Base-by-base conservation (phyloP, 2,797 vertebrate genomes). In the Esox lucius region DNA sequence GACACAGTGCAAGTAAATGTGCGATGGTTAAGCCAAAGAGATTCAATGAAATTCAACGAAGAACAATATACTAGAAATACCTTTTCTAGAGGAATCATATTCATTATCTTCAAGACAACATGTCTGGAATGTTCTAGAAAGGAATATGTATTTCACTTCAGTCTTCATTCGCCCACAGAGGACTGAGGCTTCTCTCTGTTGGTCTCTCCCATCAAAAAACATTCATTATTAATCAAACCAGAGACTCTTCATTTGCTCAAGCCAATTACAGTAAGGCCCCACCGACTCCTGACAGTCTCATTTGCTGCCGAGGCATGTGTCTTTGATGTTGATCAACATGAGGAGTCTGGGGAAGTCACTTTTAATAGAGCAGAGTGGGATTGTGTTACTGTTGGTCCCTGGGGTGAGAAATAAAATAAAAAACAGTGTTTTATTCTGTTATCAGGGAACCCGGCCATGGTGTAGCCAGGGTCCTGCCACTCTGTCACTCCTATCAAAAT, bases 311-410 rank as follows among this genome's bases (percentile, higher is more conserved):
- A 73, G 61, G 84, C 84, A 85, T 72, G 80, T 80, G 74, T 85
- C 91, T 93, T 92, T 92, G 90, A 94, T 92, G 92, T 92, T 90
- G 83, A 92, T 93, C 88, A 89, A 89, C 84, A 81, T 75, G 33
- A 84, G 85, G 81, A 86, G 80, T 75, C 79, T 2, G 39, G 72
- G 80, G 75, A 42, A 31, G 59, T 0, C 0, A 82, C 84, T 84
- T 84, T 86, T 88, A 88, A 86, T 89, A 83, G 84, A 90, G 86
- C 84, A 89, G 83, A 84, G 69, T 84, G 81, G 87, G 90, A 91
- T 91, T 91, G 92, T 88, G 80, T 42, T 85, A 83, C 86, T 81
- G 86, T 76, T 74, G 86, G 85, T 87, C 86, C 84, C 84, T 70
- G 72, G 81, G 35, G 84, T 80, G 80, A 75, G 79, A 87, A 85